These are phyloP conservation scores for Columba guinea DNA, from an alignment of 2,797 vertebrate genomes.

Conservation along the genomic window DNA sequence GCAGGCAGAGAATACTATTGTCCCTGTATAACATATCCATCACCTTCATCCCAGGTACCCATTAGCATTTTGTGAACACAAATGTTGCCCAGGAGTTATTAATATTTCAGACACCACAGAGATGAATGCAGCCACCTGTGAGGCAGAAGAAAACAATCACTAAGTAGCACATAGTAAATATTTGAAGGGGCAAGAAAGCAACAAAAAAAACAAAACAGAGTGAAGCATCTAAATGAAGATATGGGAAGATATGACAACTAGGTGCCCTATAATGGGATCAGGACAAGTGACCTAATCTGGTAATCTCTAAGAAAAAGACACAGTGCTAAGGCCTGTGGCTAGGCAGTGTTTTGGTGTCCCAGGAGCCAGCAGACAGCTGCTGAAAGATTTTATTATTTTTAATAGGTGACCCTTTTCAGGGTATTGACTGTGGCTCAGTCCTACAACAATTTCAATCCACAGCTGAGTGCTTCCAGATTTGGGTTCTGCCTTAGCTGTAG, in stretches of 20 bases:
- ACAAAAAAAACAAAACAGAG: background rate
- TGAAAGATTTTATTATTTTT: background rate
- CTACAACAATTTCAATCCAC: background rate
- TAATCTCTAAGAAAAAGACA: background rate
- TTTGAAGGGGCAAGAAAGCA: background rate
- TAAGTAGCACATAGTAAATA: background rate
- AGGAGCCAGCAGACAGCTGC: background rate
- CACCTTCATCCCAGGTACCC: background rate
- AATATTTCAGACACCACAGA: background rate
- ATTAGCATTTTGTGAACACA: background rate
- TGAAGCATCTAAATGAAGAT: background rate
- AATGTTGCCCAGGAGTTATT: background rate
- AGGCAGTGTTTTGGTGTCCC: background rate
- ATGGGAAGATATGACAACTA: background rate
- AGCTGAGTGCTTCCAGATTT: background rate
- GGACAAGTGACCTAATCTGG: background rate
- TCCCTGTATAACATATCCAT: background rate
- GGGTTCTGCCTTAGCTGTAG: background rate
- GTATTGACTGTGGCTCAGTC: background rate
- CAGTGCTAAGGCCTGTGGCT: background rate
- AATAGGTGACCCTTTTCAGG: background rate
- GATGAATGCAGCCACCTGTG: background rate
- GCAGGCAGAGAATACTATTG: background rate
- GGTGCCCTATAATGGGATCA: background rate
- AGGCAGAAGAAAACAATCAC: background rate